These are phyloP conservation scores for Drosophila asahinai DNA, from an alignment of 1,140 invertebrate genomes.

Conservation along the genomic window DNA sequence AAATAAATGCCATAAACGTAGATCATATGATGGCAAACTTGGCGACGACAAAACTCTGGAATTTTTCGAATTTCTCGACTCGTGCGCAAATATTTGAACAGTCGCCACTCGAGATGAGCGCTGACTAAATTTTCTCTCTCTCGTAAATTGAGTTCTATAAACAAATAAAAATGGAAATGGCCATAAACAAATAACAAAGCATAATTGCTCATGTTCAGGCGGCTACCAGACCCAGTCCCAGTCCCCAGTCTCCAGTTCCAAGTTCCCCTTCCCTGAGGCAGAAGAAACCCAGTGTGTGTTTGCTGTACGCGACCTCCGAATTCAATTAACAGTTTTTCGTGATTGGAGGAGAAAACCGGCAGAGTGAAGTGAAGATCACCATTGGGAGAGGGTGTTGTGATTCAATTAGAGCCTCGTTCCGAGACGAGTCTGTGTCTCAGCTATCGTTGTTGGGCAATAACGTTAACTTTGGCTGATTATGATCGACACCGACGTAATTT, in stretches of 20 bases:
- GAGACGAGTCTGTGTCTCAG: not conserved
- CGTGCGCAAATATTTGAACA: conserved; percentile 63
- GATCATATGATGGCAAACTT: conserved; percentile 18
- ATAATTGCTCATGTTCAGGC: conserved; percentile 67
- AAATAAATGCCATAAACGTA: conserved; percentile 48
- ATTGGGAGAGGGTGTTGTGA: conserved; percentile 44
- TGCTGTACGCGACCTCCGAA: conserved; percentile 65
- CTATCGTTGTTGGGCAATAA: conserved; percentile 47
- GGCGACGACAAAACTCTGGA: conserved; percentile 10
- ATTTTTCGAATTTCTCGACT: conserved; percentile 39
- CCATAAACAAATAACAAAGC: conserved; percentile 74
- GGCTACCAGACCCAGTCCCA: conserved; percentile 21
- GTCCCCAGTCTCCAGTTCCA: not conserved
- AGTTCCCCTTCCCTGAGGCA: conserved; percentile 7
- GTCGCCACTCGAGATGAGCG: conserved; percentile 21
- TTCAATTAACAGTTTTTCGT: conserved; percentile 75
- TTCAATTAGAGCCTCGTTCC: conserved; percentile 57
- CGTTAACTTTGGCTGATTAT: conserved; percentile 48
- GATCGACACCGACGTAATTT: conserved; percentile 49
- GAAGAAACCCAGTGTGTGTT: conserved; percentile 3
- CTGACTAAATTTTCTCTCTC: conserved; percentile 40
- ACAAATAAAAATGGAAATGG: conserved; percentile 72
- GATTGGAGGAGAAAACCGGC: conserved; percentile 16
- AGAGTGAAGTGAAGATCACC: conserved; percentile 25
- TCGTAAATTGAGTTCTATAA: conserved; percentile 67